Conservation (phyloP, 2,888 invertebrate genomes). For the Himalopsyche kuldschensis region DNA sequence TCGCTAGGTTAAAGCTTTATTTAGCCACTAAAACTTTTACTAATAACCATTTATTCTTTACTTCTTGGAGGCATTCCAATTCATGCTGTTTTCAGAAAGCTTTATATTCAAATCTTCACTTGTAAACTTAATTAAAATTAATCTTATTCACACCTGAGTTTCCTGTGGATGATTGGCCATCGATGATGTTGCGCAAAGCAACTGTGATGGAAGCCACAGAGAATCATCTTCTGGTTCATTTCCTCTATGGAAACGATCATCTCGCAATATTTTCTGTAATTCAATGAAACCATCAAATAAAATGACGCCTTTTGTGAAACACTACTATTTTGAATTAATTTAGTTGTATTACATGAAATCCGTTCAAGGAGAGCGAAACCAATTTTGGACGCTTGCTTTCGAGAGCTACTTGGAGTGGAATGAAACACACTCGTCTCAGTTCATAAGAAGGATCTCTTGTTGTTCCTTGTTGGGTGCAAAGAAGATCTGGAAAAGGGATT, state of each 20-base stretch:
- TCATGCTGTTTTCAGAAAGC: too few relatives aligned
- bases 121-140: too few relatives aligned
- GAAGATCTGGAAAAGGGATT: conserved; percentile 64
- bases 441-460: conserved; percentile 81
- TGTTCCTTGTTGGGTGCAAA: conserved; percentile 78
- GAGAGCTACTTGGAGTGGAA: conserved; percentile 82
- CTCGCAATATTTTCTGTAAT: conserved; percentile 80
- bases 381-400: conserved; percentile 87
- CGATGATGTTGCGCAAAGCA: conserved; percentile 81
- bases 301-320: not conserved
- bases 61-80: too few relatives aligned
- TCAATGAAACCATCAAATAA: conserved; percentile 6
- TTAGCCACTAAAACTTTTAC: too few relatives aligned
- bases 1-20: too few relatives aligned
- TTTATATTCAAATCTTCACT: too few relatives aligned
- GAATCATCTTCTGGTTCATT: conserved; percentile 91
- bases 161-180: conserved; percentile 82
- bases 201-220: conserved; percentile 88
- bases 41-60: too few relatives aligned
- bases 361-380: conserved; percentile 79
- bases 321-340: conserved; percentile 9
- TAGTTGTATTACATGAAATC: conserved; percentile 77
- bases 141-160: conserved; percentile 66
- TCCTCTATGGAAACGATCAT: conserved; percentile 88
- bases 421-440: conserved; percentile 79